phyloP scores from a whole-genome alignment of 2,888 invertebrate genomes.

The Galerucella nymphaeae region DNA sequence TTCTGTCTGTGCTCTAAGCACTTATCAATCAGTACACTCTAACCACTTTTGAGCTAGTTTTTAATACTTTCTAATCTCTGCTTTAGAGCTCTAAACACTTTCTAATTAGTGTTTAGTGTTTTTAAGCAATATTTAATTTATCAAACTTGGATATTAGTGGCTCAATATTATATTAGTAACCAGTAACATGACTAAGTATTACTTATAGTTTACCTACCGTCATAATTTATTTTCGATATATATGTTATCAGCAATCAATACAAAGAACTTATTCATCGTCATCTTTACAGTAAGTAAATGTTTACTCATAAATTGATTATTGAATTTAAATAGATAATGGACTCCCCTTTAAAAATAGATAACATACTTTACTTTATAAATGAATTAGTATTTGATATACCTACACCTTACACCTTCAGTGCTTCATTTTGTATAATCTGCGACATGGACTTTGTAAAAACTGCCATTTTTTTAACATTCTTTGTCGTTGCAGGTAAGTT shows the following conservation, averaged over 20 bases:
- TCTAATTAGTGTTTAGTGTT: too few relatives aligned
- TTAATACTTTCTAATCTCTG: too few relatives aligned
- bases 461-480: not conserved
- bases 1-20: too few relatives aligned
- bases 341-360: not conserved
- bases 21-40: too few relatives aligned
- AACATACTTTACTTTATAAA: not conserved
- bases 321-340: not conserved
- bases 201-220: too few relatives aligned
- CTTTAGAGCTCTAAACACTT: too few relatives aligned
- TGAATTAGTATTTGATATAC: not conserved
- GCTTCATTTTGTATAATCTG: not conserved
- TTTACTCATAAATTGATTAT: not conserved
- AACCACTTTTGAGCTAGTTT: too few relatives aligned
- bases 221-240: not conserved
- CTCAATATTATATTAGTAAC: too few relatives aligned
- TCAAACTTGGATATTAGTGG: too few relatives aligned
- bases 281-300: not conserved
- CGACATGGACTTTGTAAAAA: not conserved
- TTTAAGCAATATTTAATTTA: too few relatives aligned
- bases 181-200: too few relatives aligned
- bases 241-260: not conserved
- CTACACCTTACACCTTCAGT: not conserved
- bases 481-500: not conserved
- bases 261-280: not conserved